These are phyloP conservation scores for Platorchestia sp. DNA, from an alignment of 1,140 invertebrate species.

Conservation along the genomic window DNA sequence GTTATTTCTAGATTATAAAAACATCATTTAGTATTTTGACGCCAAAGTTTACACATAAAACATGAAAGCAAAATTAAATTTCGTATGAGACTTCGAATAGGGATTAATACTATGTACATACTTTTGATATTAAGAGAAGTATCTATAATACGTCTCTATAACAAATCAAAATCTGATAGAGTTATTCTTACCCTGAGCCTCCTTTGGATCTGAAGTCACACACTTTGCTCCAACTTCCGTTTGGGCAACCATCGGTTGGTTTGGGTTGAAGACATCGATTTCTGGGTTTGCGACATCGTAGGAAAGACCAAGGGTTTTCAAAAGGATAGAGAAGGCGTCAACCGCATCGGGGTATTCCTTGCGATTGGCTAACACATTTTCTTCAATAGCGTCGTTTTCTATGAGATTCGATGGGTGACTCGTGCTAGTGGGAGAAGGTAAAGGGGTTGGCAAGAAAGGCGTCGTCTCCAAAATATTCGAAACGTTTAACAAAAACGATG, in stretches of 20 bases:
- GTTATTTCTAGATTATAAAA: no score
- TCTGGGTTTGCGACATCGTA: constrained; percentile 21
- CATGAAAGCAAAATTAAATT: no score
- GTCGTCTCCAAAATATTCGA: not conserved
- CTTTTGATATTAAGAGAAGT: no score
- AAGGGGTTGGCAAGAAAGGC: not conserved
- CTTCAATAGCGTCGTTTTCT: not conserved
- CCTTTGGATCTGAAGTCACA: constrained; percentile 23
- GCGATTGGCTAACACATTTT: not conserved
- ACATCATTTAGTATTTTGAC: no score
- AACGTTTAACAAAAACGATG: not conserved
- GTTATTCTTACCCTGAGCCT: not conserved
- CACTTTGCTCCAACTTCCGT: constrained; percentile 37
- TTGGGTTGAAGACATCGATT: constrained; percentile 35
- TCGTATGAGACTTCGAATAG: no score
- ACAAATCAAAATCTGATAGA: not conserved
- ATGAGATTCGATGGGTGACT: not conserved
- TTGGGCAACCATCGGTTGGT: not conserved
- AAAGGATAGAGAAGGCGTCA: not conserved
- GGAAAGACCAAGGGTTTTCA: not conserved
- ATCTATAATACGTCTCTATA: no score
- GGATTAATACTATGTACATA: no score
- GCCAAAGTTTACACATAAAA: no score
- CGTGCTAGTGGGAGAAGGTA: not conserved
- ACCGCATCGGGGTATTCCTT: constrained; percentile 19